Evolutionary conservation across 2,797 vertebrate species (phyloP).

Genomic region (Coluber constrictor): DNA sequence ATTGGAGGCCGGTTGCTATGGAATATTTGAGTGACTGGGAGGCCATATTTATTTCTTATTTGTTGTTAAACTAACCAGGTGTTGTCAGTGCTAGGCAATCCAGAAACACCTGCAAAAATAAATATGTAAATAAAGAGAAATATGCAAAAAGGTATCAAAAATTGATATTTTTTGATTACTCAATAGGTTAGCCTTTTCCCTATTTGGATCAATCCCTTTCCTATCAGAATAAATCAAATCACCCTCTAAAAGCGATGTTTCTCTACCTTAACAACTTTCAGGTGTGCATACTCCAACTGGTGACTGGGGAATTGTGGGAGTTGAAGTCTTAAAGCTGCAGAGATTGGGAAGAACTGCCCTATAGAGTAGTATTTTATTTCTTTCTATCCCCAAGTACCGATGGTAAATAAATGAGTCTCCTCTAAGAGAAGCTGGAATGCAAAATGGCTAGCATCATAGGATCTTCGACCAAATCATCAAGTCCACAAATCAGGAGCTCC

Average conservation of each 20-base stretch:
- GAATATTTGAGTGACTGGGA: neutral
- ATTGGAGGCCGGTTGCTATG: neutral
- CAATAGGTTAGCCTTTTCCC: neutral
- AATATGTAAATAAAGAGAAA: neutral
- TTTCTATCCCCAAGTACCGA: neutral
- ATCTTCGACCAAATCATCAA: neutral
- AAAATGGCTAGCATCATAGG: neutral
- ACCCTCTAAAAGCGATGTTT: neutral
- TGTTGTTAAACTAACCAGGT: neutral
- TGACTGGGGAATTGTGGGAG: neutral
- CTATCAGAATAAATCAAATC: neutral
- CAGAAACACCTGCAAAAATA: neutral
- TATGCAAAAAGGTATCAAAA: neutral
- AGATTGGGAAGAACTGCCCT: neutral
- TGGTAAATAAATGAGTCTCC: neutral
- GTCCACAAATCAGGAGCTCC: neutral
- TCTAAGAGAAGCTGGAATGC: neutral
- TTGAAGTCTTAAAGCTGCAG: neutral
- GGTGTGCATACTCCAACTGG: neutral
- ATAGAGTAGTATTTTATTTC: neutral
- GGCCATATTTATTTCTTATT: neutral
- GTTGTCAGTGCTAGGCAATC: neutral
- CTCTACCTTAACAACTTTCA: neutral
- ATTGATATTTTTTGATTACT: neutral
- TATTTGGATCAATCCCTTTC: neutral